phyloP scores from a whole-genome alignment of 1,140 invertebrate species.

The Drosophila chauvacae region DNA sequence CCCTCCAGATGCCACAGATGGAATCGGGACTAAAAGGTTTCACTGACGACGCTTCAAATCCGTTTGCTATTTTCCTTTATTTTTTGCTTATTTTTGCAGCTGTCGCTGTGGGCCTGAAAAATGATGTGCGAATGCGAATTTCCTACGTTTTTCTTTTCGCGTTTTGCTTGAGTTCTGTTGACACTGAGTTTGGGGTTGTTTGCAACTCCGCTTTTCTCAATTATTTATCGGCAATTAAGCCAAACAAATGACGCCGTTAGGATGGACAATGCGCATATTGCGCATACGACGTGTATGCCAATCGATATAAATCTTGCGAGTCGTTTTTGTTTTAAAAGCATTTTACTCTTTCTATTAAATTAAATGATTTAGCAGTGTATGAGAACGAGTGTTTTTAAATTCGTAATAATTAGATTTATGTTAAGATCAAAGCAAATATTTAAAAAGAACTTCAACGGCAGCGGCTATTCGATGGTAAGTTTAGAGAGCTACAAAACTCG shows the following conservation, averaged over 20 bases:
- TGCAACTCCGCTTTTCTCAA: conserved; percentile 37
- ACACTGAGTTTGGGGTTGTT: conserved; percentile 4
- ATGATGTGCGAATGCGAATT: conserved; percentile 73
- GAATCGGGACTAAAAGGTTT: conserved; percentile 58
- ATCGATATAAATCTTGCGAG: conserved; percentile 16
- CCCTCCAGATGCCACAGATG: conserved; percentile 36
- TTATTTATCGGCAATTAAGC: conserved; percentile 78
- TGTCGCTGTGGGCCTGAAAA: conserved; percentile 74
- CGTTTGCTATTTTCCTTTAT: conserved; percentile 21
- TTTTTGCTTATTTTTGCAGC: conserved; percentile 69
- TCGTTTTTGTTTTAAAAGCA: neutral
- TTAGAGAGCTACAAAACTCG: neutral
- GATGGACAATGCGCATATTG: conserved; percentile 54
- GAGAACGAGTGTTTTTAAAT: too few species aligned
- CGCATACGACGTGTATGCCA: conserved; percentile 58
- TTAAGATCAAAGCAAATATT: too few species aligned
- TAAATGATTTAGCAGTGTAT: neutral
- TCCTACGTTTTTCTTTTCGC: conserved; percentile 30
- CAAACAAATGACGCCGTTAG: conserved; percentile 73
- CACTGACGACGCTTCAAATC: conserved; percentile 57
- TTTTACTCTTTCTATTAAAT: neutral
- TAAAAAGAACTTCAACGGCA: neutral
- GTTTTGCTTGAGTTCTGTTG: conserved; percentile 14
- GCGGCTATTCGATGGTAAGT: neutral
- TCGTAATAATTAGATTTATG: too few species aligned